Percentiles rank a stretch among this genome's conserved stretches.
Conservation (phyloP, 1,140 invertebrate species). For the Drosophila jambulina region DNA sequence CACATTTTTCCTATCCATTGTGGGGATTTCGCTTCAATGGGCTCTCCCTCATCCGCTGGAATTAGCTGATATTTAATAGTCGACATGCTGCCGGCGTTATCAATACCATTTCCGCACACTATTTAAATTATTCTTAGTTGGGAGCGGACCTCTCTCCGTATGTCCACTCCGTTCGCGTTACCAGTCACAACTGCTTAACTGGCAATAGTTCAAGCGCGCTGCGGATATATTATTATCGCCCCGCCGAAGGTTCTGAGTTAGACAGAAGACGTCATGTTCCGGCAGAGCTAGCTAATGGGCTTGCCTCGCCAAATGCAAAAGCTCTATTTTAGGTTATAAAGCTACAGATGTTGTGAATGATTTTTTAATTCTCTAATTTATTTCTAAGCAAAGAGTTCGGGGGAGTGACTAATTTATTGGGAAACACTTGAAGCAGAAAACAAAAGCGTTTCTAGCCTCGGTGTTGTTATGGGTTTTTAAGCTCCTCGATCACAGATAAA, state of each 20-base stretch:
- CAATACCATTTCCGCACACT: constrained; percentile 8
- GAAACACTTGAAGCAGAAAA: not conserved
- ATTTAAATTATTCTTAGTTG: not conserved
- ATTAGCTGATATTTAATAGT: constrained; percentile 42
- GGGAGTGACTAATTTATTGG: not conserved
- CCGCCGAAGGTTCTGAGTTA: not conserved
- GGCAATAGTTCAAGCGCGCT: not conserved
- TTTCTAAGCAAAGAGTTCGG: not conserved
- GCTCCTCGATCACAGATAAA: constrained; percentile 3
- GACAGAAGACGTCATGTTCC: constrained; percentile 4
- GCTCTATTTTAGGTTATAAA: not conserved
- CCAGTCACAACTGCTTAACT: not conserved
- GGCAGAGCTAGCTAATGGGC: not conserved
- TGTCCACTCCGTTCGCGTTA: constrained; percentile 10
- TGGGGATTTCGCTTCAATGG: not conserved
- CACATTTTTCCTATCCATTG: constrained; percentile 7
- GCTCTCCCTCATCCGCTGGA: constrained; percentile 10
- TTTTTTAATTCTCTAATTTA: too few species aligned
- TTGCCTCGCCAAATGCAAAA: not conserved
- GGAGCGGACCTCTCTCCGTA: not conserved
- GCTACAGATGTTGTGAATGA: not conserved
- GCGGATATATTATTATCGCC: constrained; percentile 3
- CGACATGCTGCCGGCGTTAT: constrained; percentile 19
- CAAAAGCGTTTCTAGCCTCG: not conserved
- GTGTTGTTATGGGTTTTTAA: constrained; percentile 6